Evolutionary conservation across 2,888 invertebrate genomes (phyloP).

Genomic region (Drosophila nr. medialis): DNA sequence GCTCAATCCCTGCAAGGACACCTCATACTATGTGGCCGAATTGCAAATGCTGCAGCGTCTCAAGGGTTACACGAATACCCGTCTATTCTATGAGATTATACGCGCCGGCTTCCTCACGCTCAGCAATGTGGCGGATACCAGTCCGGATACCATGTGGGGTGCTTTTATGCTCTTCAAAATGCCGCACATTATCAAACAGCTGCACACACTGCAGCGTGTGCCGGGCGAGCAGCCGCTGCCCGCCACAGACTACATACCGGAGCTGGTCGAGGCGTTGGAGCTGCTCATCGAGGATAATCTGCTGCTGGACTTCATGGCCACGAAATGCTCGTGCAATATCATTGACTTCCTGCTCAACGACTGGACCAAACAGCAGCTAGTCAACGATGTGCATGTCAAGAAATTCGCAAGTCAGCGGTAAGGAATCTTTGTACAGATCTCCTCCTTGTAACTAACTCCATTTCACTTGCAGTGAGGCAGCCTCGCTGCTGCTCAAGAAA

Average conservation of each 20-base stretch:
- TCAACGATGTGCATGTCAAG: slow-evolving; percentile 91
- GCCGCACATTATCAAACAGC: slow-evolving; percentile 91
- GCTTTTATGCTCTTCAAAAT: slow-evolving; percentile 97
- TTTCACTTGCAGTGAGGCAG: slow-evolving; percentile 86
- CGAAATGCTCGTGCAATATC: slow-evolving; percentile 94
- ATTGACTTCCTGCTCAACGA: slow-evolving; percentile 93
- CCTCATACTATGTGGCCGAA: slow-evolving; percentile 92
- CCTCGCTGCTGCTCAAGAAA: slow-evolving; percentile 88
- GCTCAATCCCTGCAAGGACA: slow-evolving; percentile 93
- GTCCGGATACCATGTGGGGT: slow-evolving; percentile 96
- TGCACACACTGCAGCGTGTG: slow-evolving; percentile 86
- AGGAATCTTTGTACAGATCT: slow-evolving; percentile 38
- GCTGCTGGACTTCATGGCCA: slow-evolving; percentile 94
- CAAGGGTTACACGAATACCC: slow-evolving; percentile 92
- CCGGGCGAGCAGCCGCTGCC: slow-evolving; percentile 69
- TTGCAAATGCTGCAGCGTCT: slow-evolving; percentile 93
- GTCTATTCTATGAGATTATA: slow-evolving; percentile 95
- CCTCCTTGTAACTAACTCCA: not conserved
- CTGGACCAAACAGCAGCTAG: slow-evolving; percentile 91
- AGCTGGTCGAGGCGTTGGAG: slow-evolving; percentile 93
- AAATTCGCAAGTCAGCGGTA: slow-evolving; percentile 87
- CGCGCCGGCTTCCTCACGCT: slow-evolving; percentile 95
- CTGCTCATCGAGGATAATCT: slow-evolving; percentile 93
- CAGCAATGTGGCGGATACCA: slow-evolving; percentile 92
- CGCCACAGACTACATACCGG: slow-evolving; percentile 88